These are phyloP conservation scores for Gymnorhina tibicen DNA, from an alignment of 2,113 vertebrate species.

Conservation along the genomic window DNA sequence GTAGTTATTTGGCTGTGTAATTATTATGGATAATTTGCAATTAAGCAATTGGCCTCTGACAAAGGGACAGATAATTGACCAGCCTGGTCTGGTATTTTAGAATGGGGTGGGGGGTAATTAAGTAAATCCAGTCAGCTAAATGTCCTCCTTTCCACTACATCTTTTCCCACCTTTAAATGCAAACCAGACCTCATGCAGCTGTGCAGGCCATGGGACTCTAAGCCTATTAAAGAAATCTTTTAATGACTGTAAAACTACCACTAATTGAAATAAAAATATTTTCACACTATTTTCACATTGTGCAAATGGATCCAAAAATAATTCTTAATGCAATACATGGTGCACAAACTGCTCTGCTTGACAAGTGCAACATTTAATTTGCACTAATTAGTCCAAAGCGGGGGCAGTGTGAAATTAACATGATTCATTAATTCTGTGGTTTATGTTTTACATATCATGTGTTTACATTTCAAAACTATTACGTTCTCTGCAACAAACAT, in stretches of 20 bases:
- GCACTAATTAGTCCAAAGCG: slow-evolving; percentile 70
- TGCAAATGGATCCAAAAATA: slow-evolving; percentile 50
- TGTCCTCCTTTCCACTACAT: slow-evolving; percentile 4
- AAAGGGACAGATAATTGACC: slow-evolving; percentile 40
- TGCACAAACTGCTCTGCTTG: slow-evolving; percentile 63
- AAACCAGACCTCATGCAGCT: slow-evolving; percentile 53
- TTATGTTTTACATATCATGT: slow-evolving; percentile 27
- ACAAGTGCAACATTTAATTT: slow-evolving; percentile 77
- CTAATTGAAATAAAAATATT: slow-evolving; percentile 73
- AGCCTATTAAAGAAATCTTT: slow-evolving; percentile 66
- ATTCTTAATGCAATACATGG: slow-evolving; percentile 37
- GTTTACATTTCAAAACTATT: slow-evolving; percentile 53
- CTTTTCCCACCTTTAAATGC: slow-evolving; percentile 55
- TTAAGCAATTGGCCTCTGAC: slow-evolving; percentile 53
- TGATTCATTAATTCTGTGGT: slow-evolving; percentile 61
- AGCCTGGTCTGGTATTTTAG: slow-evolving; percentile 20
- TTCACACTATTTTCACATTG: slow-evolving; percentile 61
- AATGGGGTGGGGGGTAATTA: slow-evolving; percentile 48
- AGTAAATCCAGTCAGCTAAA: slow-evolving; percentile 56
- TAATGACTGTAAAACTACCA: slow-evolving; percentile 67
- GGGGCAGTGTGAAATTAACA: slow-evolving; percentile 76
- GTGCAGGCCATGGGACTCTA: slow-evolving; percentile 43
- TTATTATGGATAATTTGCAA: slow-evolving; percentile 54
- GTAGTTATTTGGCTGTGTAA: slow-evolving; percentile 39
- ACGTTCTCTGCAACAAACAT: background rate